Conservation (phyloP, 2,888 invertebrate genomes). For the Erebia palarica region DNA sequence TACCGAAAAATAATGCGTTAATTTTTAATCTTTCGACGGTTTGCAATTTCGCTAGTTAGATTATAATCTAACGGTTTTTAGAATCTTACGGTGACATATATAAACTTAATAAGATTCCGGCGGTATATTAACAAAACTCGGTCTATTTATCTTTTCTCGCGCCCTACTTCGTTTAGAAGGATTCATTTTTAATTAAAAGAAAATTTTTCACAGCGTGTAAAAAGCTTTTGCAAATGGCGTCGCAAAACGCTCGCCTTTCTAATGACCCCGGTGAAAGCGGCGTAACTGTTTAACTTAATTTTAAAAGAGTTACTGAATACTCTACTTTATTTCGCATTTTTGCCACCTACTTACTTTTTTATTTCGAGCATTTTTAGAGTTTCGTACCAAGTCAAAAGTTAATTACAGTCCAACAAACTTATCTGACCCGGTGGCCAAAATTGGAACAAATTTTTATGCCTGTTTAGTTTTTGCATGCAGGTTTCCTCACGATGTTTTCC, state of each 20-base stretch:
- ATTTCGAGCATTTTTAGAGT: not conserved
- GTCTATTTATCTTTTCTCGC: slow-evolving; percentile 14
- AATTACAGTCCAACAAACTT: too few relatives aligned
- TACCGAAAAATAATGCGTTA: too few relatives aligned
- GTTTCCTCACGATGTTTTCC: too few relatives aligned
- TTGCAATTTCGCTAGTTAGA: too few relatives aligned
- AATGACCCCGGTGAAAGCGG: slow-evolving; percentile 27
- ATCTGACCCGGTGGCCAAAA: too few relatives aligned
- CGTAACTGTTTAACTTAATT: slow-evolving; percentile 29
- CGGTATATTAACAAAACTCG: slow-evolving; percentile 14
- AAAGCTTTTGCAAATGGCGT: slow-evolving; percentile 17
- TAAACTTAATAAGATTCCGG: not conserved
- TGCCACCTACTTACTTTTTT: not conserved
- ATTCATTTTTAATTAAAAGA: slow-evolving; percentile 30
- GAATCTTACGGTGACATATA: too few relatives aligned
- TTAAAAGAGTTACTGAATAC: slow-evolving; percentile 24
- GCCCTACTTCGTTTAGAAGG: slow-evolving; percentile 21
- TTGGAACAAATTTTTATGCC: too few relatives aligned
- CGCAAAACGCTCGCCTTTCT: slow-evolving; percentile 16
- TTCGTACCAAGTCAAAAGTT: not conserved
- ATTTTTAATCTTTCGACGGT: too few relatives aligned
- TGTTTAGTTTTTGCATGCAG: too few relatives aligned
- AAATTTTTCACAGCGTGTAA: slow-evolving; percentile 25
- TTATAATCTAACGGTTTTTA: too few relatives aligned
- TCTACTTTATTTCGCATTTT: slow-evolving; percentile 7